phyloP scores from a whole-genome alignment of 2,888 invertebrate species.

The Gastrophysa polygoni region DNA sequence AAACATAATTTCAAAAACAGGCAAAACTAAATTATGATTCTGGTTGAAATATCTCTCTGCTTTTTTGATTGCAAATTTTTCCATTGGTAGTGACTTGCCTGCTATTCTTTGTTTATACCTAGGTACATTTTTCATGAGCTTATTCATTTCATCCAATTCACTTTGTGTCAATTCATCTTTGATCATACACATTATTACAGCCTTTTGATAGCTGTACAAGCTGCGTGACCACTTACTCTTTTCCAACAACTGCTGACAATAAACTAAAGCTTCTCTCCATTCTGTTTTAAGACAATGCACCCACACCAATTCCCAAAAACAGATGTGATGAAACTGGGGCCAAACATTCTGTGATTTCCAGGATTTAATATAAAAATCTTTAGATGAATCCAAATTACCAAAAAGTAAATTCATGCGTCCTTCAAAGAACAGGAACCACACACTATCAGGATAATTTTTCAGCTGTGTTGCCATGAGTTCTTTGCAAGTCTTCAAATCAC shows the following conservation, averaged over 20 bases:
- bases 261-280: slow-evolving; percentile 78
- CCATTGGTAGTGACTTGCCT: slow-evolving; percentile 95
- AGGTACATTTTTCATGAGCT: slow-evolving; percentile 79
- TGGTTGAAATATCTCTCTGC: slow-evolving; percentile 80
- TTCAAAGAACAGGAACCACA: slow-evolving; percentile 91
- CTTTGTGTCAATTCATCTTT: slow-evolving; percentile 61
- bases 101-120: slow-evolving; percentile 87
- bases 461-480: slow-evolving; percentile 77
- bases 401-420: slow-evolving; percentile 83
- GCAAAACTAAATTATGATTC: slow-evolving; percentile 74
- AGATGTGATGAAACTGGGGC: slow-evolving; percentile 91
- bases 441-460: slow-evolving; percentile 79
- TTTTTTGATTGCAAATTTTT: slow-evolving; percentile 92
- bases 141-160: slow-evolving; percentile 64
- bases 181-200: slow-evolving; percentile 80
- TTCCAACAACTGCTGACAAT: slow-evolving; percentile 72
- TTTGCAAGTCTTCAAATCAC: slow-evolving; percentile 78
- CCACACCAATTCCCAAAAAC: slow-evolving; percentile 96
- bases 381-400: slow-evolving; percentile 74
- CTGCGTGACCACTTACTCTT: slow-evolving; percentile 92
- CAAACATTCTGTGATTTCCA: slow-evolving; percentile 83
- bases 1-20: slow-evolving; percentile 87
- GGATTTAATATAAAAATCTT: slow-evolving; percentile 78
- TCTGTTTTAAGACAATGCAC: slow-evolving; percentile 75
- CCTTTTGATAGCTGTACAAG: slow-evolving; percentile 90